Base-by-base conservation (phyloP, 2,888 invertebrate genomes). In the Drosophila picticornis region DNA sequence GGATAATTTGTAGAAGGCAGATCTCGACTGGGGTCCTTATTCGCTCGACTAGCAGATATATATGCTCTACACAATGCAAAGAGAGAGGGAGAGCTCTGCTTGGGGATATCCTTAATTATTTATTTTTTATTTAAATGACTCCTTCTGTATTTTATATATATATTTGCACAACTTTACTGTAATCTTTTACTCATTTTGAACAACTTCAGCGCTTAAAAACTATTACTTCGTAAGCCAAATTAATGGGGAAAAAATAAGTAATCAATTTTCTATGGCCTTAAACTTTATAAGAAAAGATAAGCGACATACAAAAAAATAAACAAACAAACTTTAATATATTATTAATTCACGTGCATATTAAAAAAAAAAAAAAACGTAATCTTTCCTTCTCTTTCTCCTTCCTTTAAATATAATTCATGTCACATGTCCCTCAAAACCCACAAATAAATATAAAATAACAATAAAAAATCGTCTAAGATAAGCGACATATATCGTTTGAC, bases 361-460 rank as follows among this genome's bases (percentile, higher is more conserved):
- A 0, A 11, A 32, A 11, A 4, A 0, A 11, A 32, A 11, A 27
- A 34, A 34, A 16, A 16, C 0, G 2, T n/a, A 34, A 34, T 34
- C 16, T 34, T 34, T 34, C 13, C 34, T 34, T 16, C 5, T 34
- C 2, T 22, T 43, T 22, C 11, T 11, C 22, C 43, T 11, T 5
- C 2, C 5, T 22, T 22, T 11, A 13, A 13, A 43, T 19, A 34
- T 40, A 43, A 59, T 58, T 73, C 59, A 73, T 51, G 19, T 22
- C 11, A n/a, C 38, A 36, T 57, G 66, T 57, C 32, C 66, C 50
- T 52, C 31, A 60, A 59, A 46, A 10, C 31, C 19, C 48, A 36
- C 55, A 59, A 46, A 46, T 9, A 25, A 46, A 25, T 25, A 16
- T 46, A 27, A 50, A 19, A 27, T 11, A 16, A 27, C 4, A 48